phyloP scores from a whole-genome alignment of 2,888 invertebrate species.

The Lissonota sp. region DNA sequence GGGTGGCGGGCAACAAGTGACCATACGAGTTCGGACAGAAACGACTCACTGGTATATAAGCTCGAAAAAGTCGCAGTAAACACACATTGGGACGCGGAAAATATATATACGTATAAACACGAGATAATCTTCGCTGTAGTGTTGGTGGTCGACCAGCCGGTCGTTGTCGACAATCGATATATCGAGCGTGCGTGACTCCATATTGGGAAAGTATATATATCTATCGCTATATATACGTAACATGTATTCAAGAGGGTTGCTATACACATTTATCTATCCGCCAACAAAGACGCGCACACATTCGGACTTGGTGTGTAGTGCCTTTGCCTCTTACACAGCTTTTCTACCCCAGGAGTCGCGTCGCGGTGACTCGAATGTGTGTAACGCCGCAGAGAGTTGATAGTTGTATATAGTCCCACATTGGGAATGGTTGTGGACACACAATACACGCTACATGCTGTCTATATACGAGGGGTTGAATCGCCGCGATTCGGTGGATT shows the following conservation, averaged over 20 bases:
- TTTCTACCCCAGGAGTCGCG: conserved; percentile 23
- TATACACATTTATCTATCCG: neutral
- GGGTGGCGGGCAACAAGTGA: conserved; percentile 78
- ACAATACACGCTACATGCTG: conserved; percentile 23
- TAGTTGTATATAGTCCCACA: conserved; percentile 25
- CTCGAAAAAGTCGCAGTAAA: conserved; percentile 56
- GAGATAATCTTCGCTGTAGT: conserved; percentile 69
- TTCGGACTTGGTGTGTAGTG: conserved; percentile 43
- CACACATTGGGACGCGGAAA: conserved; percentile 52
- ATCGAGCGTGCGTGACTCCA: conserved; percentile 76
- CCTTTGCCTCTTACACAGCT: conserved; percentile 34
- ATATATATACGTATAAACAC: conserved; percentile 7
- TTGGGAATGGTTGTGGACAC: conserved; percentile 49
- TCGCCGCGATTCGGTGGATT: conserved; percentile 56
- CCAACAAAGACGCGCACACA: neutral
- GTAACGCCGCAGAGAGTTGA: conserved; percentile 24
- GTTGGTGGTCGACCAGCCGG: conserved; percentile 79
- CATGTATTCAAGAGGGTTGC: conserved; percentile 38
- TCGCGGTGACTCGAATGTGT: conserved; percentile 36
- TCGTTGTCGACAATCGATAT: conserved; percentile 78
- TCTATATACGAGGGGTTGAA: conserved; percentile 49
- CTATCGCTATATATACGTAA: neutral
- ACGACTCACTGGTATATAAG: conserved; percentile 41
- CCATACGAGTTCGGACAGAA: conserved; percentile 60
- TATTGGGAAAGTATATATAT: conserved; percentile 33